These are phyloP conservation scores for Bicyclus anynana DNA, from an alignment of 1,140 invertebrate genomes.

Conservation along the genomic window DNA sequence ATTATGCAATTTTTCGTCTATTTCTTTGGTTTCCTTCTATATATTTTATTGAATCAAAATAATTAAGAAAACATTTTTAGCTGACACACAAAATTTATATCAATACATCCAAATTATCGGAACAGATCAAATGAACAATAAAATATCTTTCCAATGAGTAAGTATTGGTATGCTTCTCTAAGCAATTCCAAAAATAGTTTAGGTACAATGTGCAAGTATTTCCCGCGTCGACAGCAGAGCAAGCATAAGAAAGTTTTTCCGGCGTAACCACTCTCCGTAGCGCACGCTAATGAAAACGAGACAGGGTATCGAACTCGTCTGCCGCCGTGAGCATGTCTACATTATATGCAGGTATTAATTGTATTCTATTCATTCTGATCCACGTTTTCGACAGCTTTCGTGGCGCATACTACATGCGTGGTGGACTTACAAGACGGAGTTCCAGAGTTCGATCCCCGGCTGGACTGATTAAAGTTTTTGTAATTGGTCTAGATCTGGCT, in stretches of 20 bases:
- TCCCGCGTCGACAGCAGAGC: constrained; percentile 11
- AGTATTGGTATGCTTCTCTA: background rate
- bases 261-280: constrained; percentile 41
- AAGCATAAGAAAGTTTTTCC: constrained; percentile 45
- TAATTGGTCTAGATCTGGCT: too few relatives aligned
- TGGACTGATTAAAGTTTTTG: too few relatives aligned
- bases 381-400: too few relatives aligned
- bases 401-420: too few relatives aligned
- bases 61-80: too few relatives aligned
- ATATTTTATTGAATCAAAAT: too few relatives aligned
- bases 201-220: constrained; percentile 6
- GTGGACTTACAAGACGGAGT: too few relatives aligned
- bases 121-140: background rate
- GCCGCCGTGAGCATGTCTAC: constrained; percentile 10
- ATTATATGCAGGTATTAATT: background rate
- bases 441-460: too few relatives aligned
- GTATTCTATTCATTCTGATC: background rate
- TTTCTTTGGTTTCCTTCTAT: too few relatives aligned
- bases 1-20: too few relatives aligned
- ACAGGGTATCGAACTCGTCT: constrained; percentile 54
- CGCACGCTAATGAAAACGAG: constrained; percentile 66
- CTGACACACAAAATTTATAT: too few relatives aligned
- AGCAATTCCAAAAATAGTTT: background rate
- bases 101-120: background rate
- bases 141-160: background rate